Evolutionary conservation across 1,140 invertebrate species (phyloP), one percentile per base, ranked within the genome.

Genomic region (Bombyx mandarina): DNA sequence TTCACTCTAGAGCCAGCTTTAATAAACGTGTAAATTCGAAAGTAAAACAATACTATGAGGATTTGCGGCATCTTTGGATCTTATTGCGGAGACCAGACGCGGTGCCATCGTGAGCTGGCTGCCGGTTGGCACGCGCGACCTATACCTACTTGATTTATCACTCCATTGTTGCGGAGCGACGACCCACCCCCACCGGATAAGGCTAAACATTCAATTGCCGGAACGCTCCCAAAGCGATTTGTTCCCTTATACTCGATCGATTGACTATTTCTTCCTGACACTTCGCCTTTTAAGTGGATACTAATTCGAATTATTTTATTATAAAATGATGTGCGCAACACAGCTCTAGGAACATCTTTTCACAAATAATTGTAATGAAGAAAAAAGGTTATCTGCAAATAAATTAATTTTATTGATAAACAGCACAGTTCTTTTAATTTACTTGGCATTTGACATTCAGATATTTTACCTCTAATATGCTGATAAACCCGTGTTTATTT

Each of bases 121-220:
- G 58, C 58, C 60, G 63, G 53, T 57, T 64, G 69, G 82, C 82
- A 85, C 79, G 79, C 81, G 81, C 76, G 73, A 65, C 73, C 78
- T 79, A 80, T 80, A 35, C 26, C 26, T 35, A 80, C 83, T 73
- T 84, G 81, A 86, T 86, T 86, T 86, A 86, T 83, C 76, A 79
- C 74, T 80, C 76, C 75, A 86, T 86, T 86, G 81, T 86, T 77
- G 68, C 71, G 69, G 68, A 71, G 62, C 79, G 63, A 67, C 73
- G 72, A 78, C 71, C 69, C 68, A 73, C 73, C 79, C 74, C 64
- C 67, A 56, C 71, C 70, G 74, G 75, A 79, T 75, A 77, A 77
- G 69, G 66, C 72, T 77, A 77, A 79, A 79, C 68, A 79, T 79
- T 79, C 77, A 77, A 79, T 84, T 80, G 78, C 70, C 74, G 75